These are phyloP conservation scores for sheep (Ovis aries) DNA, from an alignment of 2,113 vertebrate genomes.

Conservation along the genomic window ARS-UI_Ramb_v3.0 NC_056064.1:57565001-57565500, in stretches of 20 bases:
- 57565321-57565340: not conserved
- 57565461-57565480: constrained; percentile 61
- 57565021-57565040: too few species aligned
- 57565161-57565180: not conserved
- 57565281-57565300: not conserved
- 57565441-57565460: constrained; percentile 6
- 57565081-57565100: accelerated
- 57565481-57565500: constrained; percentile 66
- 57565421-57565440: constrained; percentile 21
- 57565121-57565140: not conserved
- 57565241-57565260: not conserved
- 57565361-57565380: not conserved
- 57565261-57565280: not conserved
- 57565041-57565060: accelerated
- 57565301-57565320: not conserved
- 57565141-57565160: not conserved
- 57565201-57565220: not conserved
- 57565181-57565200: not conserved
- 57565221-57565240: not conserved
- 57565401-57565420: not conserved
- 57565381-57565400: not conserved
- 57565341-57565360: not conserved
- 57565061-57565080: accelerated
- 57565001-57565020: not conserved
- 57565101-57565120: accelerated